Evolutionary conservation across 1,140 invertebrate species (phyloP).

Genomic region (Zaprionus gabonicus): DNA sequence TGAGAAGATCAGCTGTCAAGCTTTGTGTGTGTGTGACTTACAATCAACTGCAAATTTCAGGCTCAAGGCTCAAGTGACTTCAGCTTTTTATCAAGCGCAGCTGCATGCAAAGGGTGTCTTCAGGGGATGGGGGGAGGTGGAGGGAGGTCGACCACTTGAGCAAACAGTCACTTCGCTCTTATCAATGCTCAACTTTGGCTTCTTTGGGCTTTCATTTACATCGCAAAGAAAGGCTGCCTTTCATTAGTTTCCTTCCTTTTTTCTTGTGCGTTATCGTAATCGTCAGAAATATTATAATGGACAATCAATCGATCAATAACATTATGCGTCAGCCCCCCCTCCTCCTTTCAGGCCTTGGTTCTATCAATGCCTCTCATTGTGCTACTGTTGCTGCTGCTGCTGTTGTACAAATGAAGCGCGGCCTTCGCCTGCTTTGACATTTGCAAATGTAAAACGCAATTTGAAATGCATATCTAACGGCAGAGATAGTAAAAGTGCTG

Average conservation of each 20-base stretch:
- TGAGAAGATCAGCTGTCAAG: slow-evolving; percentile 75
- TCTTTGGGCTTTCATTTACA: slow-evolving; percentile 48
- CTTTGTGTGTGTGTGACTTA: neutral
- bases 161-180: slow-evolving; percentile 59
- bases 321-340: slow-evolving; percentile 22
- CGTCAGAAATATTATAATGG: slow-evolving; percentile 28
- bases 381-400: neutral
- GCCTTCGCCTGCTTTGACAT: slow-evolving; percentile 44
- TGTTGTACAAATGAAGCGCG: neutral
- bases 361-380: slow-evolving; percentile 4
- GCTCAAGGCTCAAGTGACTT: slow-evolving; percentile 63
- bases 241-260: slow-evolving; percentile 42
- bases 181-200: slow-evolving; percentile 71
- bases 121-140: too few species aligned
- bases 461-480: slow-evolving; percentile 46
- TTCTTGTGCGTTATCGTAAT: slow-evolving; percentile 20
- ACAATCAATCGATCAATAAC: slow-evolving; percentile 49
- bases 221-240: slow-evolving; percentile 62
- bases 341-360: neutral
- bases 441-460: slow-evolving; percentile 52
- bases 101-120: slow-evolving; percentile 21
- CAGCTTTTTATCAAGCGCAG: slow-evolving; percentile 40
- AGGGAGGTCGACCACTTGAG: slow-evolving; percentile 41
- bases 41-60: slow-evolving; percentile 56
- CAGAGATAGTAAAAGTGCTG: neutral